Base-by-base conservation (phyloP, 2,888 invertebrate species). In the Crocallis elinguaria region DNA sequence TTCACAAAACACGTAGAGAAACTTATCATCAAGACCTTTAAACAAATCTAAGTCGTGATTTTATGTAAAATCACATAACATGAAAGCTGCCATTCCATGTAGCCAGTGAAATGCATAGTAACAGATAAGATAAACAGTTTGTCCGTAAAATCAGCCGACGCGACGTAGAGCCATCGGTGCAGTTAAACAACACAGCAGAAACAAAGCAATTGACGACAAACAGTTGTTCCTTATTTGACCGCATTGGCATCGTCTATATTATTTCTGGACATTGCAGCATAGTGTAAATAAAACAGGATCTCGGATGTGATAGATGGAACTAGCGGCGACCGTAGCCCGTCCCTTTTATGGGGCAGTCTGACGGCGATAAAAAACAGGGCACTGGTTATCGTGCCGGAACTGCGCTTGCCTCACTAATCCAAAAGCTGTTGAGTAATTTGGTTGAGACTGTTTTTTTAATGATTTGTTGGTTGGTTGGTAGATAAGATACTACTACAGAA, bases 61-160 rank as follows among this genome's bases (percentile, higher is more conserved):
- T 37, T 25, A n/a, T 29, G 17, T 29, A 8, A 29, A 30, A 41
- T 30, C 29, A 23, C 9, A 30, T 21, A 29, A 38, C 17, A 46
- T 6, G 30, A 32, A 45, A 45, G 44, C n/a, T 12, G 27, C 35
- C 32, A 9, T 30, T 25, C 23, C 13, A 5, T 30, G 13, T 14
- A 33, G 13, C 27, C 32, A 23, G 12, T 33, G 52, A 56, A 55
- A 55, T 54, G 53, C 48, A 48, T 51, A 30, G 42, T 12, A 43
- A 14, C 6, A 27, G 35, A 35, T 35, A 25, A 38, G 16, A 38
- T 38, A 38, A 16, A 5, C 11, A 36, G 14, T 17, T 21, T 38
- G 37, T 25, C 9, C 14, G 14, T 9, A 14, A 38, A 3, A 8
- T 36, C 19, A 5, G 11, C 19, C 3, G 19, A 35, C 35, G 12